phyloP scores from a whole-genome alignment of 2,797 vertebrate species.

The Gallirallus australis region DNA sequence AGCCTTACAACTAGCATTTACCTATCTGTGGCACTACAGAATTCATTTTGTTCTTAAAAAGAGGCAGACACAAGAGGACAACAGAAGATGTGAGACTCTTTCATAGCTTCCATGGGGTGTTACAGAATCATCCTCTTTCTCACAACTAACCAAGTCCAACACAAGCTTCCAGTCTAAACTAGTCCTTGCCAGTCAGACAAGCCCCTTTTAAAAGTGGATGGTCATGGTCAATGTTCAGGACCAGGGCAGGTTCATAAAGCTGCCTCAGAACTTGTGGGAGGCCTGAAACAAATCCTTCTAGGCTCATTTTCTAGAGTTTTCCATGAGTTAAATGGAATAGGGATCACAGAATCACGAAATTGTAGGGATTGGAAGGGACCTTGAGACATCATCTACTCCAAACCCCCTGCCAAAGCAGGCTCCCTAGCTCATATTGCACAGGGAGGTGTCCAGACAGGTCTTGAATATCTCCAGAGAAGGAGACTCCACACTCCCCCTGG shows the following conservation, averaged over 20 bases:
- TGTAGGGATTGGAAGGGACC: no score
- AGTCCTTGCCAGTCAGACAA: neutral
- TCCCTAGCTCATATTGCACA: no score
- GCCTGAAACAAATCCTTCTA: neutral
- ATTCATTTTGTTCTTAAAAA: neutral
- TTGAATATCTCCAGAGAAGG: no score
- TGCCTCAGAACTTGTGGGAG: neutral
- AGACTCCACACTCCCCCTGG: no score
- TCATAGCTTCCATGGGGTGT: neutral
- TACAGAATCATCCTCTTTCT: neutral
- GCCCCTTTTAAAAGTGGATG: neutral
- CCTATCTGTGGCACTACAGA: neutral
- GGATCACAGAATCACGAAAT: no score
- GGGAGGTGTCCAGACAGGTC: no score
- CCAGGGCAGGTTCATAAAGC: neutral
- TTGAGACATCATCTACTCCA: no score
- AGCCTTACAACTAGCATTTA: neutral
- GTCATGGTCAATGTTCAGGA: rapidly evolving
- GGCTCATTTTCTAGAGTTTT: neutral
- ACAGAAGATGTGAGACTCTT: neutral
- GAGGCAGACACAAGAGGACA: neutral
- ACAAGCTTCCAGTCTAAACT: neutral
- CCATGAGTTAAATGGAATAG: neutral
- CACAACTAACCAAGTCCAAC: neutral
- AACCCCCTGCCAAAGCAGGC: no score